Evolutionary conservation across 2,113 vertebrate species (phyloP).

Genomic region (Odobenus rosmarus): DNA sequence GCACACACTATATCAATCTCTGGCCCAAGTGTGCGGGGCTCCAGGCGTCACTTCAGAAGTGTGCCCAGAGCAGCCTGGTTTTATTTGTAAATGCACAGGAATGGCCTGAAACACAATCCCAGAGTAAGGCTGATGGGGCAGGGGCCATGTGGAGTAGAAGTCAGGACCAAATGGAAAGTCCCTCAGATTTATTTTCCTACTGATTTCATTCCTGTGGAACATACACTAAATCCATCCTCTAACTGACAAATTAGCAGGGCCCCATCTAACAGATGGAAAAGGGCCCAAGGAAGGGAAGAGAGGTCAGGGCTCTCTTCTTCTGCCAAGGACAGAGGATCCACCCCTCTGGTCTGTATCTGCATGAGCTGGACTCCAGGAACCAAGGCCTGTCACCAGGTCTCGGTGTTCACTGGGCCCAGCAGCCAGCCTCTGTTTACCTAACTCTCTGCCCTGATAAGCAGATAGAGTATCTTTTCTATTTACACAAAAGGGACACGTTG

Average conservation of each 20-base stretch:
- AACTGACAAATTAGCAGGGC: constrained; percentile 79
- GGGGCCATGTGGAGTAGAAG: constrained; percentile 66
- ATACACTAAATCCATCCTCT: constrained; percentile 81
- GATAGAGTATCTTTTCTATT: neutral
- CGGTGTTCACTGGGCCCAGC: neutral
- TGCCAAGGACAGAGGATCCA: neutral
- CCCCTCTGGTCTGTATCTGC: neutral
- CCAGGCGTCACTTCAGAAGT: constrained; percentile 57
- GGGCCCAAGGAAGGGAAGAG: constrained; percentile 14
- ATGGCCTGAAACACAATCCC: constrained; percentile 72
- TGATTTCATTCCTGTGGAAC: constrained; percentile 82
- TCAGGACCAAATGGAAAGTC: constrained; percentile 78
- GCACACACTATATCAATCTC: constrained; percentile 78
- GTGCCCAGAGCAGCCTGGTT: constrained; percentile 62
- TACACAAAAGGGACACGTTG: neutral
- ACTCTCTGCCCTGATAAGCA: neutral
- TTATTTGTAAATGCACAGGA: constrained; percentile 68
- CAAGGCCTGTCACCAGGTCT: neutral
- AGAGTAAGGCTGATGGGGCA: constrained; percentile 48
- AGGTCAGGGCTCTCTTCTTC: neutral
- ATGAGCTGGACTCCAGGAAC: neutral
- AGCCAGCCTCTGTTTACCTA: neutral
- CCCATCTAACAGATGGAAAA: constrained; percentile 33
- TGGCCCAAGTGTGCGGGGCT: constrained; percentile 64
- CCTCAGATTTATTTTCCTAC: constrained; percentile 78